phyloP scores from a whole-genome alignment of 2,888 invertebrate species.

The Thysanoteuthis rhombus region DNA sequence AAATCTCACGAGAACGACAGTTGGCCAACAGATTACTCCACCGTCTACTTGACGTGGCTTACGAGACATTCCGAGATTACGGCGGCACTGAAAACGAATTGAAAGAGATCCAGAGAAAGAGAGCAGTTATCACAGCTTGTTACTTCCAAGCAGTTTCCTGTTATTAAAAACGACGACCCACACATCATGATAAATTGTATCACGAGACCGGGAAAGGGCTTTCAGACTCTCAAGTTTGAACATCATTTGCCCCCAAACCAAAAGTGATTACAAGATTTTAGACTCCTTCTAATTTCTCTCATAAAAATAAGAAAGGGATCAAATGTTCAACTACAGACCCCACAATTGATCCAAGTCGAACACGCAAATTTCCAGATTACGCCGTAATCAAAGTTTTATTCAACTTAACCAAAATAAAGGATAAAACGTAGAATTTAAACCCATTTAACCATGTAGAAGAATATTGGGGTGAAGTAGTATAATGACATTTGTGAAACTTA shows the following conservation, averaged over 20 bases:
- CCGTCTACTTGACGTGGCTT: conserved; percentile 50
- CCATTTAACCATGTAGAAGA: too few species aligned
- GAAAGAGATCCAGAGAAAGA: conserved; percentile 48
- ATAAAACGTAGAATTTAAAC: too few species aligned
- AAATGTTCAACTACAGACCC: too few species aligned
- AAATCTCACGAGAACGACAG: conserved; percentile 40
- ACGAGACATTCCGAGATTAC: conserved; percentile 50
- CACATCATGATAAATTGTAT: not conserved
- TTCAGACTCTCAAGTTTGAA: conserved; percentile 1
- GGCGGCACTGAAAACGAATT: conserved; percentile 49
- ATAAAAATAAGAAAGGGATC: not conserved
- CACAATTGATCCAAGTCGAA: too few species aligned
- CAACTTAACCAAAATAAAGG: too few species aligned
- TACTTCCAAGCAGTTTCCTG: conserved; percentile 57
- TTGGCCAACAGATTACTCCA: conserved; percentile 48
- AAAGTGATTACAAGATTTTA: conserved; percentile 32
- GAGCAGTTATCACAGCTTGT: conserved; percentile 49
- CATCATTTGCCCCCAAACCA: not conserved
- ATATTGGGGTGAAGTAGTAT: too few species aligned
- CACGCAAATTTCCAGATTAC: too few species aligned
- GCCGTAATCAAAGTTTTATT: too few species aligned
- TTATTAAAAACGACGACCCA: conserved; percentile 42
- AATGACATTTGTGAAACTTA: too few species aligned
- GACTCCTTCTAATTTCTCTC: not conserved
- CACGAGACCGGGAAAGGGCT: not conserved